phyloP scores from a whole-genome alignment of 2,888 invertebrate species.

The Sturmia bella region DNA sequence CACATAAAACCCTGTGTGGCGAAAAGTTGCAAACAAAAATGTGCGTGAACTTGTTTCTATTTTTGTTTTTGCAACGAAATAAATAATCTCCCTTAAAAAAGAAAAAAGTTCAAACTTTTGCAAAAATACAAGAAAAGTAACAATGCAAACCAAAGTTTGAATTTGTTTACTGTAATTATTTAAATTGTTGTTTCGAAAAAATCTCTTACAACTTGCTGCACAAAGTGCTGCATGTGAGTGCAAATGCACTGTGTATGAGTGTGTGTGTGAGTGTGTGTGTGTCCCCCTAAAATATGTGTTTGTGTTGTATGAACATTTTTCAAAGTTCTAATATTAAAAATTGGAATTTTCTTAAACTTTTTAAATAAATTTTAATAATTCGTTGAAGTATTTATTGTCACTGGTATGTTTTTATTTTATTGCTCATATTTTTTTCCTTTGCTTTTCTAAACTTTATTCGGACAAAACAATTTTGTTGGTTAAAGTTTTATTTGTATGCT shows the following conservation, averaged over 20 bases:
- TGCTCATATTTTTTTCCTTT: background rate
- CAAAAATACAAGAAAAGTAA: slow-evolving; percentile 45
- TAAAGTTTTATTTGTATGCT: slow-evolving; percentile 1
- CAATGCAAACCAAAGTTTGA: slow-evolving; percentile 65
- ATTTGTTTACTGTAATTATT: slow-evolving; percentile 51
- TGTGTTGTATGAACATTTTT: slow-evolving; percentile 42
- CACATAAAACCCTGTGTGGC: too few species aligned
- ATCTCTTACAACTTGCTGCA: slow-evolving; percentile 50
- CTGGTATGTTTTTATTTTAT: slow-evolving; percentile 31
- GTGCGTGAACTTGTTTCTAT: too few species aligned
- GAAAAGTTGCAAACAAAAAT: background rate
- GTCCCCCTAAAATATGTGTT: slow-evolving; percentile 13
- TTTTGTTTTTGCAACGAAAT: too few species aligned
- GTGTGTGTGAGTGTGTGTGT: background rate
- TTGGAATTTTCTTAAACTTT: slow-evolving; percentile 31
- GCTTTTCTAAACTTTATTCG: slow-evolving; percentile 24
- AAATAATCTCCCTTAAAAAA: background rate
- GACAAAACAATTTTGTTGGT: slow-evolving; percentile 21
- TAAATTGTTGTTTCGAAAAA: slow-evolving; percentile 50
- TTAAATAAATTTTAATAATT: slow-evolving; percentile 63
- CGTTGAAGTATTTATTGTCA: slow-evolving; percentile 42
- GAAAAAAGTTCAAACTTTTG: slow-evolving; percentile 33
- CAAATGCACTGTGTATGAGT: background rate
- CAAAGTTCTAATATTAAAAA: slow-evolving; percentile 12
- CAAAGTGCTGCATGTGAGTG: background rate